Percentiles rank a stretch among this genome's conserved stretches.
Evolutionary conservation across 2,797 vertebrate species (phyloP).

Genomic region (Acanthurus lineatus): DNA sequence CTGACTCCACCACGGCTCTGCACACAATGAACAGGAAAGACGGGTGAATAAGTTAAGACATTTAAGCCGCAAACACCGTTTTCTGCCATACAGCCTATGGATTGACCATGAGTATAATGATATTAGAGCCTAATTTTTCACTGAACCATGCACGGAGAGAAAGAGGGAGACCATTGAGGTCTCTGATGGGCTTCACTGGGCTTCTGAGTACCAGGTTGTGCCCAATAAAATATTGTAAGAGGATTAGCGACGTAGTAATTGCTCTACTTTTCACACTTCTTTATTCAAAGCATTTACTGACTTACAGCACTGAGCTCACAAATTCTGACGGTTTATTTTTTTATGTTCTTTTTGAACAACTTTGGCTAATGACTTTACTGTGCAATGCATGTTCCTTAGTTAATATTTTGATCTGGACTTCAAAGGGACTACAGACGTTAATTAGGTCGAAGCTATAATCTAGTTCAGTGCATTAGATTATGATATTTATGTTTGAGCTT

Average conservation of each 20-base stretch:
- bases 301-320: not conserved
- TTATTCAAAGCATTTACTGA: conserved; percentile 25
- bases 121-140: conserved; percentile 59
- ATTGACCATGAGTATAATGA: conserved; percentile 64
- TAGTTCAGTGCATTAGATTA: not conserved
- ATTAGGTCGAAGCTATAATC: not conserved
- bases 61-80: conserved; percentile 52
- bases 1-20: conserved; percentile 11
- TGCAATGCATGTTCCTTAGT: not conserved
- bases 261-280: conserved; percentile 66
- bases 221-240: conserved; percentile 69
- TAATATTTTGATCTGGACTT: not conserved
- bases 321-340: too few relatives aligned
- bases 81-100: conserved; percentile 53
- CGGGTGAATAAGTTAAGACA: conserved; percentile 27
- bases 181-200: conserved; percentile 52
- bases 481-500: not conserved
- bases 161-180: conserved; percentile 46
- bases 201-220: conserved; percentile 70
- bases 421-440: not conserved
- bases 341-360: too few relatives aligned
- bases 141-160: conserved; percentile 55
- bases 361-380: too few relatives aligned
- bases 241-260: conserved; percentile 65
- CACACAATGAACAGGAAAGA: conserved; percentile 5